These are phyloP conservation scores for Lutjanus campechanus DNA, from an alignment of 2,797 vertebrate genomes.

Conservation along the genomic window DNA sequence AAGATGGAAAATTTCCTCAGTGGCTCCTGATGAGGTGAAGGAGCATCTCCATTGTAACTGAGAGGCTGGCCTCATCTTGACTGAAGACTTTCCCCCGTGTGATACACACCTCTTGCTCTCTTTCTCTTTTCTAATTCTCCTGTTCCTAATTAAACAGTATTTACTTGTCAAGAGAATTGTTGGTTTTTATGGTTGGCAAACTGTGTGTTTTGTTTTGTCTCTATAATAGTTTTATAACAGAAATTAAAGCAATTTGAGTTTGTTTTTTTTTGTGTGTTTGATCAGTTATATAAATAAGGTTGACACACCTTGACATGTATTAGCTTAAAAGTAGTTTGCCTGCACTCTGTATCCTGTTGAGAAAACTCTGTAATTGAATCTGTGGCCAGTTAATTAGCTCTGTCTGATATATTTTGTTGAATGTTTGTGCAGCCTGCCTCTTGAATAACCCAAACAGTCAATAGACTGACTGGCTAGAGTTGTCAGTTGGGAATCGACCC, in stretches of 20 bases:
- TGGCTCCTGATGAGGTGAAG: constrained; percentile 21
- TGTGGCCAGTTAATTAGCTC: constrained; percentile 9
- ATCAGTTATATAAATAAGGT: not conserved
- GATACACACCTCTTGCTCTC: not conserved
- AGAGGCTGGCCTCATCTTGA: constrained; percentile 2
- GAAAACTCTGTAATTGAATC: constrained; percentile 1
- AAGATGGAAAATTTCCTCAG: constrained; percentile 10
- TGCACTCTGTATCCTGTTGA: not conserved
- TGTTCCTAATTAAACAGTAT: not conserved
- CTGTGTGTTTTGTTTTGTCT: not conserved
- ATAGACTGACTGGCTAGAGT: not conserved
- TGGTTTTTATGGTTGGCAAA: not conserved
- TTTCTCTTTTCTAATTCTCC: not conserved
- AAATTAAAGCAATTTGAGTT: not conserved
- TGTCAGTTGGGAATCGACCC: not conserved
- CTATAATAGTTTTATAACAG: too few species aligned
- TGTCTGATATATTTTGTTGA: not conserved
- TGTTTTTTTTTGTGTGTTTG: not conserved
- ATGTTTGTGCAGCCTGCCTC: not conserved
- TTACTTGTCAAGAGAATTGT: not conserved
- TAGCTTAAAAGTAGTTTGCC: not conserved
- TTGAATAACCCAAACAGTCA: not conserved
- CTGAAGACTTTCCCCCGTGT: not conserved
- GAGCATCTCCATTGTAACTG: constrained; percentile 5
- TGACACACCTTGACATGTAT: not conserved